Conservation (phyloP, 2,888 invertebrate genomes). For the Axea sp. region DNA sequence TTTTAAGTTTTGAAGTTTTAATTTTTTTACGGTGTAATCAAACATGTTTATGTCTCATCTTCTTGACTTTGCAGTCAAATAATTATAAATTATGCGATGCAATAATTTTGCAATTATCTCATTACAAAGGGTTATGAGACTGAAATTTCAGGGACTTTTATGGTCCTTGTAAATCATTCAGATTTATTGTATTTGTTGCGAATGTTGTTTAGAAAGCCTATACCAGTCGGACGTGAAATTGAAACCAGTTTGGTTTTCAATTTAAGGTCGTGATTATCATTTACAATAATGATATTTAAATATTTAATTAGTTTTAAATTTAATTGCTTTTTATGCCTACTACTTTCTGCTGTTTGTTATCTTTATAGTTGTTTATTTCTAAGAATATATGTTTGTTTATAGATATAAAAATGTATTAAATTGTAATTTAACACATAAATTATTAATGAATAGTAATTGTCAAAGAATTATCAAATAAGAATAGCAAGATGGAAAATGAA, state of each 20-base stretch:
- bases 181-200: conserved; percentile 22
- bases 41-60: too few species aligned
- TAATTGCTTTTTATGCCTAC: conserved; percentile 4
- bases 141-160: conserved; percentile 11
- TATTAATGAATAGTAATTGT: too few species aligned
- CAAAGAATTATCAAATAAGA: too few species aligned
- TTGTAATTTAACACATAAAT: too few species aligned
- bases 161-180: conserved; percentile 1
- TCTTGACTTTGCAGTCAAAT: too few species aligned
- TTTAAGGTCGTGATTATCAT: conserved; percentile 15
- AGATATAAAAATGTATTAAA: too few species aligned
- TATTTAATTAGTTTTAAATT: conserved; percentile 7
- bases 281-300: conserved; percentile 17
- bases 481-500: too few species aligned
- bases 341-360: too few species aligned
- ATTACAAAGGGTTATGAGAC: conserved; percentile 10
- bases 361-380: not conserved
- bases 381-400: too few species aligned
- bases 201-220: conserved; percentile 23
- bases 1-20: not conserved
- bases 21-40: not conserved
- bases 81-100: conserved; percentile 1
- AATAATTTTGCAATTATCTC: conserved; percentile 1
- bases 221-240: conserved; percentile 16
- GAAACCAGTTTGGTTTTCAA: conserved; percentile 15